A percentile compares a stretch with the other conserved stretches of the same genome.
phyloP scores from a whole-genome alignment of 2,797 vertebrate species.

The Delichon dasypus region DNA sequence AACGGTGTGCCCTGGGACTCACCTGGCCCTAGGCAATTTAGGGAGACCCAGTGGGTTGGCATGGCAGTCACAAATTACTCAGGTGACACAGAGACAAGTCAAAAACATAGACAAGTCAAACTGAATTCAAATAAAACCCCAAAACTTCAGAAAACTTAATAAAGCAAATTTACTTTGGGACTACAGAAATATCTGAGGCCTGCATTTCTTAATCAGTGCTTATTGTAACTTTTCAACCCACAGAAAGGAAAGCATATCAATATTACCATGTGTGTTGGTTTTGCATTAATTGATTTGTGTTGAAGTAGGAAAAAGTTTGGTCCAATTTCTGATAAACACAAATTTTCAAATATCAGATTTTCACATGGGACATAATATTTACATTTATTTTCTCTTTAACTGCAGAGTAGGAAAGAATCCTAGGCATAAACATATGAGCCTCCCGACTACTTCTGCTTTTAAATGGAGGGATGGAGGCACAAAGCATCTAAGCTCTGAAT shows the following conservation, averaged over 20 bases:
- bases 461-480: neutral
- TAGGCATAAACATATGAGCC: neutral
- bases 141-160: neutral
- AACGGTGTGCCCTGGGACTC: neutral
- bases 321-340: neutral
- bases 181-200: neutral
- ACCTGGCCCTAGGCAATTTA: neutral
- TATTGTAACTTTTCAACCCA: neutral
- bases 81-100: neutral
- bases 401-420: neutral
- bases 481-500: neutral
- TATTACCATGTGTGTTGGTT: neutral
- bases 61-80: neutral
- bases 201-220: neutral
- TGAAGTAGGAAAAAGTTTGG: neutral
- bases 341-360: neutral
- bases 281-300: neutral
- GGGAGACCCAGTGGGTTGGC: neutral
- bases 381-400: neutral
- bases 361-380: neutral
- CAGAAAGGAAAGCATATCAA: neutral
- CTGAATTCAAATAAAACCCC: neutral
- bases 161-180: neutral
- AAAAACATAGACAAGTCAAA: neutral
- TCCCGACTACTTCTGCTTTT: slow-evolving; percentile 20